Conservation (phyloP, 2,797 vertebrate genomes). For the Philypnodon macrostomus region DNA sequence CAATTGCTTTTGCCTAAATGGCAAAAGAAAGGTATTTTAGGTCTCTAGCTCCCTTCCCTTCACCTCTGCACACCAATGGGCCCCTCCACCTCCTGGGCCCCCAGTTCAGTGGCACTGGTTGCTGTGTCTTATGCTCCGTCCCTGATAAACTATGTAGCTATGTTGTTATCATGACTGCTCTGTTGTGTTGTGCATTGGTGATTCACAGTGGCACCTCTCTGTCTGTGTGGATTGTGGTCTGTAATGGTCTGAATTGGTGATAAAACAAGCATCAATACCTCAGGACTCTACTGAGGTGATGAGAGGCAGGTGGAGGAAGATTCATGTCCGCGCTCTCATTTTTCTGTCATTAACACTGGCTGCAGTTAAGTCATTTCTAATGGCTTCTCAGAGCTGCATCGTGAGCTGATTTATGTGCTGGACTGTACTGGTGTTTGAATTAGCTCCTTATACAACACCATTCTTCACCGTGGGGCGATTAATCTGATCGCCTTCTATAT, state of each 20-base stretch:
- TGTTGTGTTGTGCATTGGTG: slow-evolving; percentile 2
- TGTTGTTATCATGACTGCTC: too few species aligned
- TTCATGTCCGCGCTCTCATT: slow-evolving; percentile 16
- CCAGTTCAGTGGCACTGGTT: too few species aligned
- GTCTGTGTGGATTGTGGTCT: slow-evolving; percentile 15
- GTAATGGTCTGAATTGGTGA: slow-evolving; percentile 47
- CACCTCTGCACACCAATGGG: too few species aligned
- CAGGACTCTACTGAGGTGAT: slow-evolving; percentile 37
- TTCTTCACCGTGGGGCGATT: slow-evolving; percentile 22
- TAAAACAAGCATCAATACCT: slow-evolving; percentile 37
- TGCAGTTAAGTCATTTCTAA: slow-evolving; percentile 39
- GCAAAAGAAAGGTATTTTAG: too few species aligned
- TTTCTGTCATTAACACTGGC: slow-evolving; percentile 42
- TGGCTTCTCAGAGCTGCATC: slow-evolving; percentile 17
- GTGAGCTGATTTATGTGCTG: slow-evolving; percentile 24
- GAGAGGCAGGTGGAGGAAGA: slow-evolving; percentile 34
- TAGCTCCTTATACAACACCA: background rate
- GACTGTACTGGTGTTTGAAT: slow-evolving; percentile 8
- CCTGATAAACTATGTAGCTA: too few species aligned
- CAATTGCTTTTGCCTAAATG: too few species aligned
- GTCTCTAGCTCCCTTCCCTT: too few species aligned
- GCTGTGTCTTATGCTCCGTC: too few species aligned
- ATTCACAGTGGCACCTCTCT: slow-evolving; percentile 35
- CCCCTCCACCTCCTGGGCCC: too few species aligned
- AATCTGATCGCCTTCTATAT: slow-evolving; percentile 14